Base-by-base conservation (phyloP, 2,888 invertebrate species). In the Cecidostiba fungosa region DNA sequence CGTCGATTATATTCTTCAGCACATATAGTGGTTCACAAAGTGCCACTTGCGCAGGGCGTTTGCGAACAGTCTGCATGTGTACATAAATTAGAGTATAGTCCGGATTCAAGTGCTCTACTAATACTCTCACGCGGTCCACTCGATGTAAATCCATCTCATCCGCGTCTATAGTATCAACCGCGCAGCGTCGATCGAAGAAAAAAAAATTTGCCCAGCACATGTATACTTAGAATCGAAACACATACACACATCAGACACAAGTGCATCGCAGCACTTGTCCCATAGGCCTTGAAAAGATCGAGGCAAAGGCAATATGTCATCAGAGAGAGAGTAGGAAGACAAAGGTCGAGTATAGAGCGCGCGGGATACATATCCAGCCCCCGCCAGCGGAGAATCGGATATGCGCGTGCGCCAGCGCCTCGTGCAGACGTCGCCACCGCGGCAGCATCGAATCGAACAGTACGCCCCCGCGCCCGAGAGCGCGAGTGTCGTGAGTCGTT, bases 81-180 rank as follows among this genome's bases (percentile, higher is more conserved):
- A 29, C 70, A 80, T 84, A 84, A 84, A 84, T 84, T 84, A 76
- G 80, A 66, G 74, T 59, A 50, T 26, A 14, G 26, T 3, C 16
- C 19, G 36, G 10, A n/a, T 62, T 70, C 62, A 47, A 83, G 82
- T 62, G 72, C 73, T 74, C 74, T 74, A 66, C 74, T 84, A 84
- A 84, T 79, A 78, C n/a, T 62, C 50, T 59, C 36, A 32, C n/a
- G 29, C 32, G 14, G 59, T 12, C 36, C 19, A 23, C 43, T 78
- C 43, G 43, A 47, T 62, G 62, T 47, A 14, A 39, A 39, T 43
- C 43, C 43, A 43, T 43, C 43, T 82, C 39, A 36, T 81, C 62
- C 12, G 43, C 12, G 43, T 39, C 0, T 43, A 12, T 43, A 43
- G 39, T 12, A 12, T n/a, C n/a, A n/a, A n/a, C n/a, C 12, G 10